phyloP scores from a whole-genome alignment of 2,888 invertebrate species.

The Zeuzera pyrina region DNA sequence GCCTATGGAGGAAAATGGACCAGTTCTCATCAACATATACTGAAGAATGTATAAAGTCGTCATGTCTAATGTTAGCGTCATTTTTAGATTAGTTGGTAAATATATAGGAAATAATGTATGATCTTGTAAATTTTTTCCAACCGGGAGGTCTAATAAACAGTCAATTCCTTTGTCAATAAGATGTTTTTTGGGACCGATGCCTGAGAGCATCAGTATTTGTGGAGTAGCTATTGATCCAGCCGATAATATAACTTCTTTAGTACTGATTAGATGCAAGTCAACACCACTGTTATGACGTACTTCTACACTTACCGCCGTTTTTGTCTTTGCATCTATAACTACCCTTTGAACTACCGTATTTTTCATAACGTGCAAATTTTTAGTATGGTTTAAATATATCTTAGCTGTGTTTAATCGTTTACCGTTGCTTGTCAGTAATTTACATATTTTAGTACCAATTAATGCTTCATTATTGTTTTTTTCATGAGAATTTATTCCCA shows the following conservation, averaged over 20 bases:
- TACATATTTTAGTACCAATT: constrained; percentile 58
- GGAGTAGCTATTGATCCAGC: constrained; percentile 64
- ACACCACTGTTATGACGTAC: constrained; percentile 35
- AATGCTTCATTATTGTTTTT: constrained; percentile 32
- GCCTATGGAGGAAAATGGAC: constrained; percentile 51
- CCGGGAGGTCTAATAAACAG: constrained; percentile 42
- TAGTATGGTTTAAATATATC: constrained; percentile 41
- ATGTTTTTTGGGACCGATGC: constrained; percentile 54
- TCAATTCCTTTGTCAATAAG: constrained; percentile 38
- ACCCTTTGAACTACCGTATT: constrained; percentile 62
- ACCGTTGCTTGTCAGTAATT: constrained; percentile 55
- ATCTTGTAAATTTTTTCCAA: constrained; percentile 68
- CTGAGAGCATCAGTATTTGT: constrained; percentile 65
- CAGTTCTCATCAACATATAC: constrained; percentile 62
- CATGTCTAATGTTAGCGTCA: constrained; percentile 17
- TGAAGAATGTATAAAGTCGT: constrained; percentile 37
- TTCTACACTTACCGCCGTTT: constrained; percentile 46
- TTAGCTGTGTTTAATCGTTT: constrained; percentile 63
- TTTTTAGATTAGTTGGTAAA: constrained; percentile 21
- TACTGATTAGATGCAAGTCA: constrained; percentile 33
- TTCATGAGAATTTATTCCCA: constrained; percentile 30
- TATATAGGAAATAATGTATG: constrained; percentile 47
- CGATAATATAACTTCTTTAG: constrained; percentile 62
- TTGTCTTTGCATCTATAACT: constrained; percentile 52
- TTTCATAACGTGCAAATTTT: constrained; percentile 52